Evolutionary conservation across 2,888 invertebrate genomes (phyloP), one percentile per base, ranked within the genome.

Genomic region (Pardosa pseudoannulata): DNA sequence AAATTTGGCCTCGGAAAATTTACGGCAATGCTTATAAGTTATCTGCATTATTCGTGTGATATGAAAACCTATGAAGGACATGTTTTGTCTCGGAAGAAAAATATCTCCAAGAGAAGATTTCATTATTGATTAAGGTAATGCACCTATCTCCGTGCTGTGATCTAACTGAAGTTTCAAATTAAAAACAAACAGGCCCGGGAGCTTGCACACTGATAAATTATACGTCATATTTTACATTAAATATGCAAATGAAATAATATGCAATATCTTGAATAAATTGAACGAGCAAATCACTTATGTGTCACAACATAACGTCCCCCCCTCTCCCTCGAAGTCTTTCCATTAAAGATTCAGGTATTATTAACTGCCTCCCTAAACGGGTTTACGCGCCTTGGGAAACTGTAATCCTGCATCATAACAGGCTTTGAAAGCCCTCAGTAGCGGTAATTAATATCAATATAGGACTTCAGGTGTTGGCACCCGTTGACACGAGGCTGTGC

Each of bases 231-330:
- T 23, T 23, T 23, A 16, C 56, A 56, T 56, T 56, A 56, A 56
- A 56, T 56, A 56, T 56, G 56, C 56, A 56, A 56, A 56, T 56
- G 56, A 56, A 56, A 56, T 56, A 56, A 56, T 56, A 23, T 23
- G 19, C 19, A 56, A 56, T 56, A 56, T 56, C 56, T 56, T 19
- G 56, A 23, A 56, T 56, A 56, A 56, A 56, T 23, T 56, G 56
- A 56, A 56, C 56, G 56, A 56, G 56, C 56, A 56, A 56, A 56
- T 56, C 56, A 56, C 56, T 56, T 56, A 23, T 56, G 56, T 56
- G 56, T 56, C 56, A 56, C 11, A 56, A 56, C 56, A 56, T 2
- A 23, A 16, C 6, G 41, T 13, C 41, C 16, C 41, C 41, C 36
- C 36, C 36, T 11, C 46, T 11, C 46, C 46, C n/a, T 16, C 13